Base-by-base conservation (phyloP, 2,113 vertebrate genomes). In the Varanus salvator region DNA sequence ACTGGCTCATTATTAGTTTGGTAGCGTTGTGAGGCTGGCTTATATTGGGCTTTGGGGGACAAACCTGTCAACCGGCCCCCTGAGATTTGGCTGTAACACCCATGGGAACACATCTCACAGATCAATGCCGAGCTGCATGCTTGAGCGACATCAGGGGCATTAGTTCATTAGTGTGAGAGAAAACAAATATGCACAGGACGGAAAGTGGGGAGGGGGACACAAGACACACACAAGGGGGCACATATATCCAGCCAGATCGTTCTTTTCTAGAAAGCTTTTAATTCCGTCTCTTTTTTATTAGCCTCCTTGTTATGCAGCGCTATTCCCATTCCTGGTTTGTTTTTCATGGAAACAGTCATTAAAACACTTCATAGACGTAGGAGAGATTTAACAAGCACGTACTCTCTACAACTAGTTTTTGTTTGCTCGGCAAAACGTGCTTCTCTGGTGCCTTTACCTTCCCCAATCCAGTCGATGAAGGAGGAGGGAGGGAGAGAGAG, bases 321-420 rank as follows among this genome's bases (percentile, higher is more conserved):
- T 91, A 90, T 74, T 72, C 23, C 91, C 92, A 93, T 92, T 90
- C 93, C 94, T 86, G 38, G 87, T 69, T 92, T 93, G 81, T 93
- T 98, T 97, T 96, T 96, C 97, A 97, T 86, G 95, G 95, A 97
- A 97, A 97, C 95, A 96, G 90, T 97, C 84, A 86, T 95, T 96
- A 96, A 97, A 97, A 97, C 97, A 98, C 97, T 98, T 98, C 97
- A 98, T 94, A 97, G 97, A 98, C 98, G 97, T 97, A 97, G 96
- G 91, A 94, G 89, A 96, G 93, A 92, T 94, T 91, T 87, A 93
- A 69, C 91, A 94, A 77, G 94, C 95, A 77, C 92, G 91, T 89
- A 86, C 91, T 90, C 86, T 91, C 91, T 92, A 1, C 87, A 93
- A 60, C 88, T 91, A 85, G 94, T 93, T 93, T 95, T 92, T 95